Evolutionary conservation across 2,888 invertebrate genomes (phyloP).

Genomic region (Tenodera sinensis): DNA sequence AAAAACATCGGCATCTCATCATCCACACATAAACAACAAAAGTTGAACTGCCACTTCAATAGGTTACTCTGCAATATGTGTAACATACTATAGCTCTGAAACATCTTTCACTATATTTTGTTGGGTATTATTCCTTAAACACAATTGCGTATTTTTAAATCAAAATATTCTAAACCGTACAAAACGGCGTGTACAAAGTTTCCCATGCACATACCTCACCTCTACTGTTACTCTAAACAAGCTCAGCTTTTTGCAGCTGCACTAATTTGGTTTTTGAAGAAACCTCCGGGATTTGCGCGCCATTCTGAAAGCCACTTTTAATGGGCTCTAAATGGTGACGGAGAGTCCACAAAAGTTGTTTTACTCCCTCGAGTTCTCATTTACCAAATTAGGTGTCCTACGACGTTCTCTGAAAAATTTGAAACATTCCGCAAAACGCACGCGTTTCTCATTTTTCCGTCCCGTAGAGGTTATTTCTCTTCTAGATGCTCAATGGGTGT

Average conservation of each 20-base stretch:
- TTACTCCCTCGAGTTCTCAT: not conserved
- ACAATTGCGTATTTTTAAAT: no score
- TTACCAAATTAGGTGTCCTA: not conserved
- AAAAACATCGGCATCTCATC: fast-evolving
- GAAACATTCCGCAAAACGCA: not conserved
- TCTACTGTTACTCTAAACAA: not conserved
- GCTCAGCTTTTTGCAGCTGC: not conserved
- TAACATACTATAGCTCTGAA: no score
- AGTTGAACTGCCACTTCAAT: no score
- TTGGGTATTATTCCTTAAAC: no score
- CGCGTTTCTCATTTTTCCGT: not conserved
- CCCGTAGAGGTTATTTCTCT: not conserved
- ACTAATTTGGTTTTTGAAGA: not conserved
- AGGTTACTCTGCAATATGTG: no score
- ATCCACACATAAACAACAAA: no score
- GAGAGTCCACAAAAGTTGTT: not conserved
- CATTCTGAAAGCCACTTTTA: not conserved
- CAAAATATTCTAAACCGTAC: no score
- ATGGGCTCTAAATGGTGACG: not conserved
- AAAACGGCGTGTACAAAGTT: no score
- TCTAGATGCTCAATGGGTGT: not conserved
- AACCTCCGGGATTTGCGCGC: not conserved
- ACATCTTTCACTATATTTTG: no score
- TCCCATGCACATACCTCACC: no score
- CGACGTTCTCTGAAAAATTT: not conserved